Evolutionary conservation across 2,888 invertebrate genomes (phyloP).

Genomic region (Phyllotreta striolata): DNA sequence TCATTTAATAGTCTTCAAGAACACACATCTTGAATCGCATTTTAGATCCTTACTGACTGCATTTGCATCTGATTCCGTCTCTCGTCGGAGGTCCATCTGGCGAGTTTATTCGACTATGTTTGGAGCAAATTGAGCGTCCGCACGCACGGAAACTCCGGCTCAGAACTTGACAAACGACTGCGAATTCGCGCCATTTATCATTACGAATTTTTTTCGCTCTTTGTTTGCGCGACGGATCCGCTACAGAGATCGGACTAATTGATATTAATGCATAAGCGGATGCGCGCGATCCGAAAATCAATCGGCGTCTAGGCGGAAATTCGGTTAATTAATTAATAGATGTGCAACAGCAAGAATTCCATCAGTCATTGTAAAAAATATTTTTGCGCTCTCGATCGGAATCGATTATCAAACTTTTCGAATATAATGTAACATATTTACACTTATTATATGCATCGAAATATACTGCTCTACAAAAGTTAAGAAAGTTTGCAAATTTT

Average conservation of each 20-base stretch:
- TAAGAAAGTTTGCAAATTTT: too few relatives aligned
- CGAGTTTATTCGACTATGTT: conserved; percentile 19
- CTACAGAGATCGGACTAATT: conserved; percentile 17
- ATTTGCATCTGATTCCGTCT: background rate
- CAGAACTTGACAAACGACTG: conserved; percentile 35
- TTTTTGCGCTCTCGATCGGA: too few relatives aligned
- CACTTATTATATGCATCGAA: too few relatives aligned
- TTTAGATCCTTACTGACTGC: too few relatives aligned
- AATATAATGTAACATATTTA: too few relatives aligned
- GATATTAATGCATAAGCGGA: conserved; percentile 17
- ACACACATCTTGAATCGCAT: too few relatives aligned
- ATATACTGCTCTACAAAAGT: too few relatives aligned
- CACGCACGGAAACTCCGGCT: conserved; percentile 25
- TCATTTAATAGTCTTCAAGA: too few relatives aligned
- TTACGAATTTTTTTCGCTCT: conserved; percentile 20
- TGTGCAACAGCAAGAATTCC: background rate
- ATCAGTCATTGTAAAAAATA: too few relatives aligned
- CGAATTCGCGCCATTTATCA: conserved; percentile 27
- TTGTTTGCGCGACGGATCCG: conserved; percentile 20
- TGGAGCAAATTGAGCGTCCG: conserved; percentile 20
- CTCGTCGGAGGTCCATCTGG: background rate
- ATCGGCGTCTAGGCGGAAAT: too few relatives aligned
- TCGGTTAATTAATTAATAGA: too few relatives aligned
- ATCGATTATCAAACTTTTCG: too few relatives aligned
- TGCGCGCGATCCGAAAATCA: background rate